Evolutionary conservation across 2,888 invertebrate species (phyloP).

Genomic region (Calameuta idolon): DNA sequence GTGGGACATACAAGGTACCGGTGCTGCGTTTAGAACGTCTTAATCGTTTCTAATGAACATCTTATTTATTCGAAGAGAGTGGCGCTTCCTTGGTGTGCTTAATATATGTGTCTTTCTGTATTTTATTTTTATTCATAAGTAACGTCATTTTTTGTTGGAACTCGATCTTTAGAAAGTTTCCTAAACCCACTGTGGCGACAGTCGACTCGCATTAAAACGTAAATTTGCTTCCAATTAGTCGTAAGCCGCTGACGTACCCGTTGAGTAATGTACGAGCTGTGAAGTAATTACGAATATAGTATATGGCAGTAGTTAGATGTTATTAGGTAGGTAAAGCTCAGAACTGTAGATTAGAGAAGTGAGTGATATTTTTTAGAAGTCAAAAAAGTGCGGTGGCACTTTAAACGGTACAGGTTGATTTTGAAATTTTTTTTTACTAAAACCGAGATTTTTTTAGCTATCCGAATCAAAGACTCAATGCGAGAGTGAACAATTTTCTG

Average conservation of each 20-base stretch:
- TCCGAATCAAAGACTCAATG: neutral
- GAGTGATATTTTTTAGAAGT: neutral
- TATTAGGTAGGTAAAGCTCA: neutral
- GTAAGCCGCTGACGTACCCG: neutral
- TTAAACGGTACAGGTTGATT: neutral
- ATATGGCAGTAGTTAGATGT: neutral
- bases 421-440: neutral
- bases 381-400: neutral
- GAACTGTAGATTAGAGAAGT: neutral
- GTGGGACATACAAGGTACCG: constrained; percentile 4
- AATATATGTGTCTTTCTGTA: neutral
- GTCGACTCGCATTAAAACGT: neutral
- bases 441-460: neutral
- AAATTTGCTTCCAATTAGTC: neutral
- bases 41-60: constrained; percentile 59
- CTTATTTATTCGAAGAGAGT: constrained; percentile 34
- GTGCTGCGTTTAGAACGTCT: constrained; percentile 42
- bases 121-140: neutral
- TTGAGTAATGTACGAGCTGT: neutral
- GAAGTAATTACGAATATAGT: neutral
- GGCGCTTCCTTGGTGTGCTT: neutral
- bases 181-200: neutral
- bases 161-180: neutral
- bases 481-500: neutral
- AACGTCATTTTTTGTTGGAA: neutral